Conservation (phyloP, 64 coral and sea anemone species). For the Anthopleura sola region DNA sequence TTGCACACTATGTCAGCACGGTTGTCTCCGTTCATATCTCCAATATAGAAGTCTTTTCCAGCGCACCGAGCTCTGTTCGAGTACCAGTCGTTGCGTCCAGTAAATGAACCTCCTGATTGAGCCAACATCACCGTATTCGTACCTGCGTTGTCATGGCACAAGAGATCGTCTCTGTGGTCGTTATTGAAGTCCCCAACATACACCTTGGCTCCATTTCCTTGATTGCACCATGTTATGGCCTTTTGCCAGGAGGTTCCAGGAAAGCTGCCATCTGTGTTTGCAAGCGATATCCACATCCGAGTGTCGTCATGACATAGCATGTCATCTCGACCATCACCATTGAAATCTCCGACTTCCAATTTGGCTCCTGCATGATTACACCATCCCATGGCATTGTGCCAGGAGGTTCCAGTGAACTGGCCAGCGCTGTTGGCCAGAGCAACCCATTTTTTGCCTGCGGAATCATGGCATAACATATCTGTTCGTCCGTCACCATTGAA, state of each 20-base stretch:
- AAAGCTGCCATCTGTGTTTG: background rate
- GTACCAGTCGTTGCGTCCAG: background rate
- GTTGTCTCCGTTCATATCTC: background rate
- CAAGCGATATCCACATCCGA: background rate
- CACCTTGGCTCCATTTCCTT: background rate
- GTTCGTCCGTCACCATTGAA: background rate
- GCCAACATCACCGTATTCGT: conserved; percentile 1
- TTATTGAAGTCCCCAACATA: background rate
- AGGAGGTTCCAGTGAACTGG: background rate
- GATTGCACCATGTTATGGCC: background rate
- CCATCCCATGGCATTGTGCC: background rate
- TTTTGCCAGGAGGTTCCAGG: background rate
- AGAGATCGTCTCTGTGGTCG: background rate
- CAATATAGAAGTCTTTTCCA: background rate
- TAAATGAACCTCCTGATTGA: background rate
- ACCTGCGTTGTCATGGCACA: conserved; percentile 7
- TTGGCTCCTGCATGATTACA: background rate
- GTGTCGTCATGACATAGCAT: background rate
- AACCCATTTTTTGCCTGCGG: background rate
- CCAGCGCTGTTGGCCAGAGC: background rate
- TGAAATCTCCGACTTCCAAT: background rate
- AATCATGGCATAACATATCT: background rate
- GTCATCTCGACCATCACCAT: background rate
- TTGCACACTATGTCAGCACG: conserved; percentile 11
- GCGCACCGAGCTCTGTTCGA: background rate